A percentile compares a stretch with the other conserved stretches of the same genome.
phyloP scores from a whole-genome alignment of 2,113 vertebrate species.

The Progne subis region DNA sequence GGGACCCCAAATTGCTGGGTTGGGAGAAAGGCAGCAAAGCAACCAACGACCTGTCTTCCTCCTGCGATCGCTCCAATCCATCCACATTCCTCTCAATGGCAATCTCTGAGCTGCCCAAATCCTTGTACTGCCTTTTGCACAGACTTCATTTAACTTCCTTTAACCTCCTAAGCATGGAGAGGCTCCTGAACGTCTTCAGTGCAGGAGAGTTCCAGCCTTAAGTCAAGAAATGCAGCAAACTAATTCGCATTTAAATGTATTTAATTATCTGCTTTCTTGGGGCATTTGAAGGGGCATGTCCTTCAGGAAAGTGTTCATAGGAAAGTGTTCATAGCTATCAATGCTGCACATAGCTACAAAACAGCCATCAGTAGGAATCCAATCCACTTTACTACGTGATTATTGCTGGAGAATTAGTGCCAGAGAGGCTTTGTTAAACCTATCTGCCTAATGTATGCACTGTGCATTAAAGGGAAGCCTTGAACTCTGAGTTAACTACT shows the following conservation, averaged over 20 bases:
- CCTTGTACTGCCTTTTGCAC: background rate
- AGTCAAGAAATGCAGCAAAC: background rate
- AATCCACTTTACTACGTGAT: background rate
- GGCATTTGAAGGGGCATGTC: background rate
- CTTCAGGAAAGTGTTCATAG: conserved; percentile 9
- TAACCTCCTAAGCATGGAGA: background rate
- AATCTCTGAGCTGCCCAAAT: background rate
- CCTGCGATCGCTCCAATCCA: background rate
- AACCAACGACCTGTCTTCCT: background rate
- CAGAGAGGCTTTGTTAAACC: conserved; percentile 2
- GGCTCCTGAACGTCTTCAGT: background rate
- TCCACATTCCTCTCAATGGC: background rate
- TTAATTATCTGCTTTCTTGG: background rate
- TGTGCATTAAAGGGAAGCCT: background rate
- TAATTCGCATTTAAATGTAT: background rate
- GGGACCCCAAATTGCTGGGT: background rate
- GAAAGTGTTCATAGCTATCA: background rate
- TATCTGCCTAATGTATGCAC: background rate
- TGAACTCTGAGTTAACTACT: background rate
- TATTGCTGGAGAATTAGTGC: background rate
- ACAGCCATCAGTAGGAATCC: background rate
- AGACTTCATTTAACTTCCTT: background rate
- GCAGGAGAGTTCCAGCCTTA: background rate
- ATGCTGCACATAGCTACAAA: background rate
- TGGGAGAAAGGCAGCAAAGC: background rate